Base-by-base conservation (phyloP, 2,113 vertebrate species). In the Sceloporus tristichus region DNA sequence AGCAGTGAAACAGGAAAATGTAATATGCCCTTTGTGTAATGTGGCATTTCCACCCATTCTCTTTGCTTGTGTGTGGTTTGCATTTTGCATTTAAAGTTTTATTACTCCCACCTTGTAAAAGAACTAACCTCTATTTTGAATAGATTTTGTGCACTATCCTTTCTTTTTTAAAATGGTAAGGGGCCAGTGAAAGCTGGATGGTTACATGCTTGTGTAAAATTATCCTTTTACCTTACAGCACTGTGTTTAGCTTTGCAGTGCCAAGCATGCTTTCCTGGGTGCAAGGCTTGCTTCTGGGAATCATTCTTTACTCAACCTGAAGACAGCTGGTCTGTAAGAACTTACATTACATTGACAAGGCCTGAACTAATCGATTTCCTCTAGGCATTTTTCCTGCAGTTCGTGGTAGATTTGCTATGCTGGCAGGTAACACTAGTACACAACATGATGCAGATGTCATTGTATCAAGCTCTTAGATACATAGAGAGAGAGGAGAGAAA, bases 1-100 rank as follows among this genome's bases (percentile, higher is more conserved):
- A 66, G 77, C 62, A 66, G 38, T 29, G 82, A 34, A 34, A 54
- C 62, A 40, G 89, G 62, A 53, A 34, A 68, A 2, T 25, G 79
- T 21, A 34, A 79, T 84, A 70, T n/a, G 65, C 62, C 9, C 38
- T 79, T 0, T 81, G 89, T 75, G 16, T 23, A 86, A 62, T 62
- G 13, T 62, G 13, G 10, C 7, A 75, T 66, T 89, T 92, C 92
- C 18, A 29, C 53, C 79, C 90, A 4, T 1, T 79, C 73, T 75
- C 87, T 34, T 3, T 0, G 4, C 79, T 80, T 81, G 66, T 62
- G 53, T 53, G 42, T 68, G 16, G 56, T 66, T 77, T 66, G 25
- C n/a, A 42, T 27, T 21, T n/a, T 34, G 40, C 19, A 34, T 68
- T 76, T 74, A 74, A 73, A 42, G 1, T 42, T 27, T 5, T 8